Evolutionary conservation across 2,888 invertebrate species (phyloP).

Genomic region (Ophion costatus): DNA sequence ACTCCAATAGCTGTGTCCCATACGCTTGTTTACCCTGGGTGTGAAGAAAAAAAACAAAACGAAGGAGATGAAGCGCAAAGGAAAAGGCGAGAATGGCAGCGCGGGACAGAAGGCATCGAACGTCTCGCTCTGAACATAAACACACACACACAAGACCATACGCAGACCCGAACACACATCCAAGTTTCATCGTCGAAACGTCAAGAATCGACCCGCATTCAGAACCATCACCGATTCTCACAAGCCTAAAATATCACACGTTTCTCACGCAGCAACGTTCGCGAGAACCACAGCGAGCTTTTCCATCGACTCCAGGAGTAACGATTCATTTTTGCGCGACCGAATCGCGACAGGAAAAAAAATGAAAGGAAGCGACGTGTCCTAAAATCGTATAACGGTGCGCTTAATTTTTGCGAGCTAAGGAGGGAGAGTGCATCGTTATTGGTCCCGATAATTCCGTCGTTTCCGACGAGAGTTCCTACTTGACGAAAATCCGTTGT

Average conservation of each 20-base stretch:
- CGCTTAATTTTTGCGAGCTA: too few relatives aligned
- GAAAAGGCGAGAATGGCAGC: constrained; percentile 12
- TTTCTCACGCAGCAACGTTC: background rate
- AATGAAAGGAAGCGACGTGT: too few relatives aligned
- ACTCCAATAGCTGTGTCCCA: constrained; percentile 79
- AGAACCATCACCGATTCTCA: constrained; percentile 32
- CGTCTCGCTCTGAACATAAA: constrained; percentile 59
- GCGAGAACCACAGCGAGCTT: background rate
- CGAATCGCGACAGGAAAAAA: background rate
- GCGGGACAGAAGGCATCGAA: constrained; percentile 61
- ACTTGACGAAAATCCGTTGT: constrained; percentile 12
- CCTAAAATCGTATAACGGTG: too few relatives aligned
- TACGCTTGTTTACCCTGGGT: constrained; percentile 82
- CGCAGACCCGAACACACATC: background rate
- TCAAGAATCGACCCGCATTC: constrained; percentile 33
- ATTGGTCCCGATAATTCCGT: constrained; percentile 5
- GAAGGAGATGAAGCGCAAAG: constrained; percentile 22
- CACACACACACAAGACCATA: background rate
- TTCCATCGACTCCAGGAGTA: background rate
- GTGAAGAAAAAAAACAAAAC: constrained; percentile 67
- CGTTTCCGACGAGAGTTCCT: constrained; percentile 38
- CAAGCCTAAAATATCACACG: background rate
- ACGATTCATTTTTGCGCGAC: background rate
- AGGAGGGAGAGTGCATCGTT: background rate
- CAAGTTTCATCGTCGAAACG: constrained; percentile 36